Evolutionary conservation across 2,888 invertebrate species (phyloP).

Genomic region (Dyspetes luteomarginatus): DNA sequence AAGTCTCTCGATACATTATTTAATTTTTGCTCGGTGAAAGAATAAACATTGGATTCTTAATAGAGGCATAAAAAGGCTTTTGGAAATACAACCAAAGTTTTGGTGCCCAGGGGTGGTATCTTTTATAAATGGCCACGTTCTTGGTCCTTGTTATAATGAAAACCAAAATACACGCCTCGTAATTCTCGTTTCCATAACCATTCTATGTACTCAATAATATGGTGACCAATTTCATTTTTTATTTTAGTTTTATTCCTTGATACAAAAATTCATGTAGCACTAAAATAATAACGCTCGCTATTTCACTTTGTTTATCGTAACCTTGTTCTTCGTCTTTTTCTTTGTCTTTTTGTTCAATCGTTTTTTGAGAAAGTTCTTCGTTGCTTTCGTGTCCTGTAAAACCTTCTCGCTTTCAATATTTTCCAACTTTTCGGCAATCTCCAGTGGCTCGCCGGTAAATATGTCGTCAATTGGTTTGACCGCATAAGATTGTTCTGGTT

Average conservation of each 20-base stretch:
- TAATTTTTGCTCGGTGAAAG: too few relatives aligned
- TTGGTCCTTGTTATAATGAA: too few relatives aligned
- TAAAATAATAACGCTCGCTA: not conserved
- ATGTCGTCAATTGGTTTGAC: slow-evolving; percentile 90
- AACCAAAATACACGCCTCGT: too few relatives aligned
- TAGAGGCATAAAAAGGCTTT: too few relatives aligned
- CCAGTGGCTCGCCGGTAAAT: slow-evolving; percentile 88
- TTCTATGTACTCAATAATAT: too few relatives aligned
- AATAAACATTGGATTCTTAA: too few relatives aligned
- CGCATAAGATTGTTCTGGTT: slow-evolving; percentile 90
- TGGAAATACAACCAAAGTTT: too few relatives aligned
- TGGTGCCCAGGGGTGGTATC: too few relatives aligned
- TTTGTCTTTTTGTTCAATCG: slow-evolving; percentile 21
- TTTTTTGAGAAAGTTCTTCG: slow-evolving; percentile 70
- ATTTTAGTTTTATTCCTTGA: slow-evolving; percentile 35
- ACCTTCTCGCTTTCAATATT: slow-evolving; percentile 49
- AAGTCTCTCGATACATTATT: too few relatives aligned
- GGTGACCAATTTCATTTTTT: too few relatives aligned
- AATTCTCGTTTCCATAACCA: too few relatives aligned
- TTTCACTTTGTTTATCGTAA: slow-evolving; percentile 51
- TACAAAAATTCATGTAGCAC: slow-evolving; percentile 43
- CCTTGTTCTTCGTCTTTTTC: slow-evolving; percentile 38
- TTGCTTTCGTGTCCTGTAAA: slow-evolving; percentile 4
- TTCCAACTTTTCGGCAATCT: slow-evolving; percentile 85
- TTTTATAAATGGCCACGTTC: too few relatives aligned